These are phyloP conservation scores for Rotaria sp. DNA, from an alignment of 2,888 invertebrate species.

Conservation along the genomic window DNA sequence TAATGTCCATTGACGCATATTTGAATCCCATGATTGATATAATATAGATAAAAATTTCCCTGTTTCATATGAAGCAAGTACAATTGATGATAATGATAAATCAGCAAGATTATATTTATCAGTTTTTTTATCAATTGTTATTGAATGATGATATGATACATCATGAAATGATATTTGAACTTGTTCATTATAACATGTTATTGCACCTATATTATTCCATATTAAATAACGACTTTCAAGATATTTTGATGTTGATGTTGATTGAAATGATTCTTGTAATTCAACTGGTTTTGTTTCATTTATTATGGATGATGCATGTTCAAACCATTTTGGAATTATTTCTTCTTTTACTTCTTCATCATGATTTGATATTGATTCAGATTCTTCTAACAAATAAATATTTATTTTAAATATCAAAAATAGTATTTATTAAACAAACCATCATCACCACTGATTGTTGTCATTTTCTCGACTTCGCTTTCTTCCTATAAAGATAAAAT, in stretches of 20 bases:
- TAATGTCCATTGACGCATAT: neutral
- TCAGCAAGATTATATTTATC: neutral
- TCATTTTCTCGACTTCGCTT: neutral
- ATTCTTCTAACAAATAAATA: neutral
- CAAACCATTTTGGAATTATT: neutral
- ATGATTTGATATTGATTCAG: neutral
- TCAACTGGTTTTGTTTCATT: neutral
- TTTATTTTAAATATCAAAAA: neutral
- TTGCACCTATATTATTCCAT: constrained; percentile 8
- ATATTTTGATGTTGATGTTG: constrained; percentile 26
- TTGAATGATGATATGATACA: neutral
- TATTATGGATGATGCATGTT: neutral
- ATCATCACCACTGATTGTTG: neutral
- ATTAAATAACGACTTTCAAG: constrained; percentile 2
- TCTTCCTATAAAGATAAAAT: neutral
- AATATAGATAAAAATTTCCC: neutral
- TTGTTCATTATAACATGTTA: neutral
- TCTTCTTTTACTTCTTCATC: neutral
- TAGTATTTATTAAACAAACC: neutral
- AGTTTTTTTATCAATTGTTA: constrained; percentile 5
- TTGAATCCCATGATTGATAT: constrained; percentile 23
- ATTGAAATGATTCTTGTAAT: constrained; percentile 14
- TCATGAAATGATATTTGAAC: constrained; percentile 25
- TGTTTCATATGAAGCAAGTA: neutral
- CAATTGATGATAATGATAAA: neutral